Evolutionary conservation across 2,113 vertebrate genomes (phyloP).

Genomic region (Elephantulus edwardii): DNA sequence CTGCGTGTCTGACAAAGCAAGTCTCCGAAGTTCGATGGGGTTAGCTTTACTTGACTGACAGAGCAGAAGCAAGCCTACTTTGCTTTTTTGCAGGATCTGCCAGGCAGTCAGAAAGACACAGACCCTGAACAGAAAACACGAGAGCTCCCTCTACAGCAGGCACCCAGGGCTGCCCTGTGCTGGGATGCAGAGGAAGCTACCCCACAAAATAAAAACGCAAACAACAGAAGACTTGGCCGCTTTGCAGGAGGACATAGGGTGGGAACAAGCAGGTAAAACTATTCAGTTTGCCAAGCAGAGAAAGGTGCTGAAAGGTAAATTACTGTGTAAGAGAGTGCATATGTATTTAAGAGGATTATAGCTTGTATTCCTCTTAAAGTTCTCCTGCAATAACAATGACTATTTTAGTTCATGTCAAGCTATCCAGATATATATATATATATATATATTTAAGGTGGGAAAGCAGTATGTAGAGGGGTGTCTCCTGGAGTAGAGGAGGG

Average conservation of each 20-base stretch:
- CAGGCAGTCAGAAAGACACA: background rate
- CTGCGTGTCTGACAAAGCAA: background rate
- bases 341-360: background rate
- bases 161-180: background rate
- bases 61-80: background rate
- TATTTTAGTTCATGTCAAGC: slow-evolving; percentile 42
- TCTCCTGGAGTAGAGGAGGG: background rate
- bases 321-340: background rate
- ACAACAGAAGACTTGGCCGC: slow-evolving; percentile 35
- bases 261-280: background rate
- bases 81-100: background rate
- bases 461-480: background rate
- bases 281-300: background rate
- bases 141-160: slow-evolving; percentile 48
- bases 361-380: background rate
- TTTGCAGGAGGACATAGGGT: background rate
- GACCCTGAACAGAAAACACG: background rate
- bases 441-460: slow-evolving; percentile 18
- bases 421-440: background rate
- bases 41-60: background rate
- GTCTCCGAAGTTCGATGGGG: background rate
- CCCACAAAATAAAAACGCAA: slow-evolving; percentile 36
- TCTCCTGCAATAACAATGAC: slow-evolving; percentile 46
- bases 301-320: background rate
- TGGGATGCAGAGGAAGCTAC: background rate